Evolutionary conservation across 2,113 vertebrate genomes (phyloP).

Genomic region (Eulacestoma nigropectus): DNA sequence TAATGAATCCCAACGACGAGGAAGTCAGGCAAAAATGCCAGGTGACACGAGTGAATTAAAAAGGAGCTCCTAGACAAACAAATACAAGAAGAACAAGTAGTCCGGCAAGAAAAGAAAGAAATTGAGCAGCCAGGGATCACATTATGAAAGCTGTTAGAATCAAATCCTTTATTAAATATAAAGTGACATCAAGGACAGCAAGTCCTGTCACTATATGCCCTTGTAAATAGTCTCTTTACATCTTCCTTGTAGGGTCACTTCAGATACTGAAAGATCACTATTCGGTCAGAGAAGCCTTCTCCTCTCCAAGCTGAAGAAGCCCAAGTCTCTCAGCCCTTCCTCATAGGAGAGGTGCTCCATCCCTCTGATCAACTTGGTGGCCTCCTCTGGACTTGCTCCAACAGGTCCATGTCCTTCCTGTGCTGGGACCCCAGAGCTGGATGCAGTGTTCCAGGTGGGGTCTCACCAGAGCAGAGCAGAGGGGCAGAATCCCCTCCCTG

Average conservation of each 20-base stretch:
- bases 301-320: neutral
- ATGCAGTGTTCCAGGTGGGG: neutral
- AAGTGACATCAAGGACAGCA: neutral
- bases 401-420: fast-evolving
- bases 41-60: neutral
- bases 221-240: neutral
- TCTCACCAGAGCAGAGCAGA: neutral
- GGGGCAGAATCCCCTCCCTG: neutral
- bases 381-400: fast-evolving
- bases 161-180: neutral
- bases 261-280: neutral
- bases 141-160: neutral
- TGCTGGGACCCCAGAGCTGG: neutral
- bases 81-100: neutral
- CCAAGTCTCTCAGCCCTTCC: neutral
- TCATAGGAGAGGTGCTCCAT: neutral
- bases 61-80: neutral
- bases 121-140: neutral
- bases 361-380: fast-evolving
- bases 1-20: neutral
- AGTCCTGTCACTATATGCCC: neutral
- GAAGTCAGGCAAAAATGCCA: neutral
- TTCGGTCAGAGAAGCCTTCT: neutral
- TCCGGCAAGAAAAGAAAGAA: neutral
- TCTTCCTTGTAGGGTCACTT: neutral